Conservation (phyloP, 1,140 invertebrate species). For the Cotesia typhae region DNA sequence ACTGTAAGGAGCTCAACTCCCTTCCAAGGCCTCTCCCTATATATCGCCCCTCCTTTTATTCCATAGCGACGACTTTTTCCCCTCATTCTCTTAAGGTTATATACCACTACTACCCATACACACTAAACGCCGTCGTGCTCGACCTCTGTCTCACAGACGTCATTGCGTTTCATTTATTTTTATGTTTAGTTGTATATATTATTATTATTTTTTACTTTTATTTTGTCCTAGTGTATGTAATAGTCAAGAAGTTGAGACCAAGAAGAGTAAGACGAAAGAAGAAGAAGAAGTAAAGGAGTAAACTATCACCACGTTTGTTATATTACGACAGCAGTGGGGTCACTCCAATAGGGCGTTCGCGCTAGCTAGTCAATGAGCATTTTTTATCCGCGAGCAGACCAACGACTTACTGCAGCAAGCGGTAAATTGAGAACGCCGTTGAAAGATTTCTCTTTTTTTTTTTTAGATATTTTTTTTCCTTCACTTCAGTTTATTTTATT, state of each 20-base stretch:
- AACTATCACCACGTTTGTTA: too few species aligned
- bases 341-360: slow-evolving; percentile 29
- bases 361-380: slow-evolving; percentile 27
- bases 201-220: slow-evolving; percentile 28
- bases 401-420: too few species aligned
- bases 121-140: background rate
- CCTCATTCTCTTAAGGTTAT: slow-evolving; percentile 17
- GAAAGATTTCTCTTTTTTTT: slow-evolving; percentile 5
- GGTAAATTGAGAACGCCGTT: slow-evolving; percentile 14
- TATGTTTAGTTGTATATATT: slow-evolving; percentile 29
- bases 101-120: too few species aligned
- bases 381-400: slow-evolving; percentile 12
- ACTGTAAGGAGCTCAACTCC: slow-evolving; percentile 60
- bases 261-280: too few species aligned
- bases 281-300: too few species aligned
- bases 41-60: slow-evolving; percentile 32
- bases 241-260: too few species aligned
- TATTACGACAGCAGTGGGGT: background rate
- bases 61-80: slow-evolving; percentile 26
- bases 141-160: slow-evolving; percentile 5
- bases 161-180: too few species aligned
- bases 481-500: background rate
- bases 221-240: slow-evolving; percentile 21
- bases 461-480: background rate
- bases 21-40: slow-evolving; percentile 16